Evolutionary conservation across 2,888 invertebrate species (phyloP).

Genomic region (Torymus auratus): DNA sequence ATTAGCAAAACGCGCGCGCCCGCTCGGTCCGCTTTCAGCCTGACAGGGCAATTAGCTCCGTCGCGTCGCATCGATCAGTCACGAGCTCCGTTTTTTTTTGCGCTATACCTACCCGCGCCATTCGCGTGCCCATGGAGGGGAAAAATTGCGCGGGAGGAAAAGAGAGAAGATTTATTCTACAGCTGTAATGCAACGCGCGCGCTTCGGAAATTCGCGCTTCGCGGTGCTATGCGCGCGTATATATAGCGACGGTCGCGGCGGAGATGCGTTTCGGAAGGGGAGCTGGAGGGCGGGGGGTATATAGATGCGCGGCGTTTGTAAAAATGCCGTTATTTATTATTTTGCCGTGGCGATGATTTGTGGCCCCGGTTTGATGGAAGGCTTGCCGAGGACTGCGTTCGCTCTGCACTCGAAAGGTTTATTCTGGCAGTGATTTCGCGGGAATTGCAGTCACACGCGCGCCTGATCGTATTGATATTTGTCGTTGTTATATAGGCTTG

Average conservation of each 20-base stretch:
- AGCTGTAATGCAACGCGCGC: conserved; percentile 22
- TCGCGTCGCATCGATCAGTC: conserved; percentile 31
- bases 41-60: conserved; percentile 47
- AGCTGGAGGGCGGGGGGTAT: no score
- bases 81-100: neutral
- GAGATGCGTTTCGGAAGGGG: neutral
- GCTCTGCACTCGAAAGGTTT: neutral
- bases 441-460: neutral
- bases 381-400: neutral
- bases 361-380: conserved; percentile 1
- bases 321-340: conserved; percentile 37
- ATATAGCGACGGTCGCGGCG: conserved; percentile 28
- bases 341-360: conserved; percentile 18
- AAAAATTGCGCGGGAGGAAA: conserved; percentile 7
- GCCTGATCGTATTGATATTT: no score
- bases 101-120: neutral
- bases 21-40: conserved; percentile 14
- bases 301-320: neutral
- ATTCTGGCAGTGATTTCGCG: neutral
- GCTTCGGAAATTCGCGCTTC: conserved; percentile 44
- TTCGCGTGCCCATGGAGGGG: neutral
- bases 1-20: conserved; percentile 34
- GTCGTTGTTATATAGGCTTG: no score
- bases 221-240: conserved; percentile 11
- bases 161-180: conserved; percentile 49